A percentile compares a stretch with the other conserved stretches of the same genome.
These are phyloP conservation scores for Astyanax mexicanus DNA, from an alignment of 2,797 vertebrate genomes.

Conservation along the genomic window DNA sequence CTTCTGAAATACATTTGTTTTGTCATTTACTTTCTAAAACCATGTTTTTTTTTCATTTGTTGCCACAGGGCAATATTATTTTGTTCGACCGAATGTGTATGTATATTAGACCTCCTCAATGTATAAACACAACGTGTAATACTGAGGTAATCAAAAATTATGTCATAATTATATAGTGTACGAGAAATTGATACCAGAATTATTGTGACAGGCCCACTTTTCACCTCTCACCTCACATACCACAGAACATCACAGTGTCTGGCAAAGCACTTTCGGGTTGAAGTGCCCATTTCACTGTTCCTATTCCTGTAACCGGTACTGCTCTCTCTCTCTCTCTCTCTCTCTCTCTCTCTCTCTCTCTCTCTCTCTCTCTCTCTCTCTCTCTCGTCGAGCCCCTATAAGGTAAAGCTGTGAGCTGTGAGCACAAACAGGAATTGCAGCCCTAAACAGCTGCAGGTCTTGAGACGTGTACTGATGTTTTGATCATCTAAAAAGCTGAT, in stretches of 20 bases:
- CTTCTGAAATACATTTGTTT: too few relatives aligned
- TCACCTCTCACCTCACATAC: slow-evolving; percentile 11
- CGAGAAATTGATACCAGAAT: too few relatives aligned
- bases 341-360: slow-evolving; percentile 19
- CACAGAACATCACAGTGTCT: slow-evolving; percentile 23
- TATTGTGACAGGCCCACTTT: too few relatives aligned
- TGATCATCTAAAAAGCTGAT: slow-evolving; percentile 25
- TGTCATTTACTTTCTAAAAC: too few relatives aligned
- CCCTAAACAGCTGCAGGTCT: slow-evolving; percentile 28
- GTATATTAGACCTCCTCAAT: too few relatives aligned
- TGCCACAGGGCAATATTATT: too few relatives aligned
- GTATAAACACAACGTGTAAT: too few relatives aligned
- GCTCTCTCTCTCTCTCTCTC: slow-evolving; percentile 11
- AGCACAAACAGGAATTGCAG: slow-evolving; percentile 27
- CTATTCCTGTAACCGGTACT: slow-evolving; percentile 19
- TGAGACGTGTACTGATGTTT: slow-evolving; percentile 26
- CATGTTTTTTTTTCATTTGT: too few relatives aligned
- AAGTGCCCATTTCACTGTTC: slow-evolving; percentile 20
- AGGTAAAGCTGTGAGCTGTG: slow-evolving; percentile 24
- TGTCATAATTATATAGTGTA: too few relatives aligned
- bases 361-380: slow-evolving; percentile 5
- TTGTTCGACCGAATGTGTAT: too few relatives aligned
- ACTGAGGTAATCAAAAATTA: too few relatives aligned
- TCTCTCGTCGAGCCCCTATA: slow-evolving; percentile 28
- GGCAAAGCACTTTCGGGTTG: slow-evolving; percentile 1